Evolutionary conservation across 1,140 invertebrate genomes (phyloP), one percentile per base, ranked within the genome.

Genomic region (Papilio aristodemus): DNA sequence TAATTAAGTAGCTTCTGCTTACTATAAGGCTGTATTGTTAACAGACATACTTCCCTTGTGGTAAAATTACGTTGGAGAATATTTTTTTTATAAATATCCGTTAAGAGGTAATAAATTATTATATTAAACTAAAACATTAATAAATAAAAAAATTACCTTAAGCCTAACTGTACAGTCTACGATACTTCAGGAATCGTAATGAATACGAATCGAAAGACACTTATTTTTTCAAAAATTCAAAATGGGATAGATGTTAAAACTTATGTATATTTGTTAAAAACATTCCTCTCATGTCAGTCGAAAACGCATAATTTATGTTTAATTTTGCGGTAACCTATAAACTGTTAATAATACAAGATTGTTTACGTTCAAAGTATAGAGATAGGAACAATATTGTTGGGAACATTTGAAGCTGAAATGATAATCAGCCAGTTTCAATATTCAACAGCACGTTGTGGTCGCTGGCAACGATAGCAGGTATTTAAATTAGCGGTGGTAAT

Each of bases 1-100:
- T 64, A 64, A 64, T 64, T 64, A 64, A 64, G 62, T 46, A 64
- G 62, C 62, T 43, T 14, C 39, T 43, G 39, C 39, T 46, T n/a
- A 64, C 39, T 64, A 64, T 22, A 46, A 46, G 62, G 39, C 6
- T 64, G 25, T 25, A 46, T 64, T 63, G 60, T 46, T 32, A 46
- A 22, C 60, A 9, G 22, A 25, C 39, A 64, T 64, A 39, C 39
- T 17, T 64, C 60, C 8, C 11, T 39, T 63, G 38, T 17, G 13
- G 13, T 64, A 64, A 32, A 46, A 43, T 32, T 17, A 14, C 11
- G 25, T n/a, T 46, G 8, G 13, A 43, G 3, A 19, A 62, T 19
- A 19, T 38, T 62, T 17, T 22, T 10, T 22, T 32, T 32, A 32
- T 32, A 32, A 32, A 50, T 50, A 22, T 10, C 1, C 19, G 41